Evolutionary conservation across 37 sponge, comb jelly and placozoan genomes (phyloP).

Genomic region (Dysidea cf. avara): DNA sequence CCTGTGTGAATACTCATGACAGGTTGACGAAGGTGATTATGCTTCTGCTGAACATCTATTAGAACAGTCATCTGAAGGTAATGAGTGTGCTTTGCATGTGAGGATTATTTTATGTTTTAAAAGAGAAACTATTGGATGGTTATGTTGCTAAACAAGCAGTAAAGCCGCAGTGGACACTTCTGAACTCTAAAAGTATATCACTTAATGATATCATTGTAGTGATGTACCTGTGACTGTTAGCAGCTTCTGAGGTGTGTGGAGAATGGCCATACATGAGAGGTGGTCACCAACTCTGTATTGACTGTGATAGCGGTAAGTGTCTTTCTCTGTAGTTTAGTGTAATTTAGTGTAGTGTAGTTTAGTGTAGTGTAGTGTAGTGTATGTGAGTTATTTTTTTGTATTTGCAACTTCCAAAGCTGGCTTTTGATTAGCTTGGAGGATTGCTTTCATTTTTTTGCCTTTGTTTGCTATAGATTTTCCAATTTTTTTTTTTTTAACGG

Average conservation of each 20-base stretch:
- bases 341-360: too few species aligned
- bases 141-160: slow-evolving; percentile 53
- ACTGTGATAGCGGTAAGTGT: slow-evolving; percentile 21
- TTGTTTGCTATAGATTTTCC: too few species aligned
- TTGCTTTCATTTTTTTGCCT: too few species aligned
- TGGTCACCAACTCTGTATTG: slow-evolving; percentile 89
- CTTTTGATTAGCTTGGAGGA: too few species aligned
- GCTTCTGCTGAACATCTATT: slow-evolving; percentile 41
- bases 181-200: slow-evolving; percentile 5
- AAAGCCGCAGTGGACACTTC: slow-evolving; percentile 38
- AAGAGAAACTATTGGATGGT: slow-evolving; percentile 54
- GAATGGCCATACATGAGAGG: slow-evolving; percentile 73
- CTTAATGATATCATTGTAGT: neutral
- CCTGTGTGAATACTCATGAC: neutral
- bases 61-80: slow-evolving; percentile 43
- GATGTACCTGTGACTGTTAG: too few species aligned
- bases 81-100: neutral
- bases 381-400: too few species aligned
- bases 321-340: too few species aligned
- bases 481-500: too few species aligned
- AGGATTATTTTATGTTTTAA: neutral
- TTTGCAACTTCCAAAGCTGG: too few species aligned
- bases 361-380: too few species aligned
- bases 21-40: slow-evolving; percentile 65
- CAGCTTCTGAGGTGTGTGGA: slow-evolving; percentile 3